A percentile compares a stretch with the other conserved stretches of the same genome.
These are phyloP conservation scores for Drosophila lini DNA, from an alignment of 1,140 invertebrate species.

Conservation along the genomic window DNA sequence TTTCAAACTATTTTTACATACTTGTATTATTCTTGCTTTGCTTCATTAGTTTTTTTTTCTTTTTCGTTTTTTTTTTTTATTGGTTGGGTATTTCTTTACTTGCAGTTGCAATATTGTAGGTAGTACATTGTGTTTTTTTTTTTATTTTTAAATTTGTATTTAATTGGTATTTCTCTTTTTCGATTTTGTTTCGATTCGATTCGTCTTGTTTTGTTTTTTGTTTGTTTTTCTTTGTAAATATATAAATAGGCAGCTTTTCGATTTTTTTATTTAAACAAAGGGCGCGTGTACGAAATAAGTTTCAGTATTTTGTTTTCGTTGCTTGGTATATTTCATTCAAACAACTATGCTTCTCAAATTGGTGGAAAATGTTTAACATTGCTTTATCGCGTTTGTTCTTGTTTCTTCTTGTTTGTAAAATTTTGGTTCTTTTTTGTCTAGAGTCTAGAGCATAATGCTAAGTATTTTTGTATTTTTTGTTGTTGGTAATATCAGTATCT, in stretches of 20 bases:
- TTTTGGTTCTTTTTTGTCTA: conserved; percentile 76
- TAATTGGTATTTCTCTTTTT: conserved; percentile 40
- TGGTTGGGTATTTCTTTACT: conserved; percentile 13
- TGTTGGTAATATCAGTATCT: conserved; percentile 20
- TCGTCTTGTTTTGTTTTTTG: conserved; percentile 31
- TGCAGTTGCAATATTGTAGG: conserved; percentile 45
- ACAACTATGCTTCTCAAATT: conserved; percentile 58
- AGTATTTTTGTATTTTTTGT: conserved; percentile 44
- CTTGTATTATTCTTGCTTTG: conserved; percentile 36
- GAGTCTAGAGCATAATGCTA: conserved; percentile 67
- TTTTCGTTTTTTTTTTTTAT: neutral
- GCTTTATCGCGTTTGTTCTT: conserved; percentile 48
- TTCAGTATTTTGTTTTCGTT: conserved; percentile 26
- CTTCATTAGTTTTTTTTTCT: conserved; percentile 5
- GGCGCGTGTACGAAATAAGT: conserved; percentile 60
- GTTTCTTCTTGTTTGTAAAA: conserved; percentile 59
- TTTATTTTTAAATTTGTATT: conserved; percentile 59
- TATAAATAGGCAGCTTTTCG: conserved; percentile 72
- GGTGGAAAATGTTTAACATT: conserved; percentile 73
- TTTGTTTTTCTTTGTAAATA: conserved; percentile 62
- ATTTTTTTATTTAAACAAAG: conserved; percentile 53
- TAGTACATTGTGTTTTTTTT: conserved; percentile 20
- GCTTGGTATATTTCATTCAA: conserved; percentile 23
- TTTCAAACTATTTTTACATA: conserved; percentile 45
- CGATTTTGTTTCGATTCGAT: conserved; percentile 23